Conservation (phyloP, 2,113 vertebrate species). For the Rhinoderma darwinii region DNA sequence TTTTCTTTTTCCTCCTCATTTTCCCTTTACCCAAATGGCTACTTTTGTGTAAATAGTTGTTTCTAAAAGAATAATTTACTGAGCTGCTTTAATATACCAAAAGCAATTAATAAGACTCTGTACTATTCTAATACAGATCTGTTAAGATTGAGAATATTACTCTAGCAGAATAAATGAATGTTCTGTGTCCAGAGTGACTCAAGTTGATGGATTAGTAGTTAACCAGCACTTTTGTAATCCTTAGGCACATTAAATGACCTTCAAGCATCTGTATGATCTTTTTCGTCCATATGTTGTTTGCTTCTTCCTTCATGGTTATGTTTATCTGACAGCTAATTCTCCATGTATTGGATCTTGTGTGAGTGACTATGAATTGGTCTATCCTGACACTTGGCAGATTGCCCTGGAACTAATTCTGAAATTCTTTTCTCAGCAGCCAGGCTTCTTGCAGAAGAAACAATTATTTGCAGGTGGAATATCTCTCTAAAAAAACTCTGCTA, state of each 20-base stretch:
- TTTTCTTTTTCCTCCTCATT: too few relatives aligned
- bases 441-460: not conserved
- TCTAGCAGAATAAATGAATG: not conserved
- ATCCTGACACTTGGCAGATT: constrained; percentile 36
- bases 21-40: too few relatives aligned
- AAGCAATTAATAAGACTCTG: too few relatives aligned
- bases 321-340: not conserved
- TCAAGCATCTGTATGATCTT: not conserved
- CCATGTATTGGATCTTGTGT: not conserved
- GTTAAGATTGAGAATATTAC: not conserved
- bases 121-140: too few relatives aligned
- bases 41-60: too few relatives aligned
- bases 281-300: constrained; percentile 7
- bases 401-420: not conserved
- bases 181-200: not conserved
- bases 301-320: not conserved
- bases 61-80: too few relatives aligned
- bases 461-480: constrained; percentile 31
- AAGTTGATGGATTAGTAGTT: not conserved
- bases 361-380: not conserved
- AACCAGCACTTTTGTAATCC: not conserved
- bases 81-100: too few relatives aligned
- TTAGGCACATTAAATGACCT: not conserved
- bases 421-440: not conserved
- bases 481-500: not conserved